phyloP scores from a whole-genome alignment of 2,888 invertebrate species.

The Dasysyrphus albostriatus region DNA sequence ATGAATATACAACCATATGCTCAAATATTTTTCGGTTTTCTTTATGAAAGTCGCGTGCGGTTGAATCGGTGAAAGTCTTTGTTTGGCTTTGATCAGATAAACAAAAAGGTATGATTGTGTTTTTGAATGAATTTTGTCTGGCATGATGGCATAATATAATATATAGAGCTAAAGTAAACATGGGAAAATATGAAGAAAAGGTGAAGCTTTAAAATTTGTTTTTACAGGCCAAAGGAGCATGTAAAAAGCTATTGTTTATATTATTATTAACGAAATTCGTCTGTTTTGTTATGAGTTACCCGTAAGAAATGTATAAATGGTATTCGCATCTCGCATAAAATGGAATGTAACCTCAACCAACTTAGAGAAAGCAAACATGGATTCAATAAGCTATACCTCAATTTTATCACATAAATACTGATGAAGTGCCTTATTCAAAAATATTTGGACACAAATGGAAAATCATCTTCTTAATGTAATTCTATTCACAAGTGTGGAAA shows the following conservation, averaged over 20 bases:
- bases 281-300: background rate
- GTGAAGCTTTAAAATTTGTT: background rate
- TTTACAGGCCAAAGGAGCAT: background rate
- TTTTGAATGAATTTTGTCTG: conserved; percentile 36
- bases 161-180: background rate
- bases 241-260: conserved; percentile 4
- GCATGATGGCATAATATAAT: background rate
- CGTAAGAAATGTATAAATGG: no score
- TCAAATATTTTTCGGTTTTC: conserved; percentile 62
- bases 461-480: no score
- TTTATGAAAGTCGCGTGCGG: conserved; percentile 40
- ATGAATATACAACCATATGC: conserved; percentile 59
- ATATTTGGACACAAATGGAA: no score
- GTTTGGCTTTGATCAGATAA: conserved; percentile 64
- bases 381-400: no score
- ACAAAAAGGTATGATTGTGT: conserved; percentile 43
- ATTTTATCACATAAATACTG: no score
- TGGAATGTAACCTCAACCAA: no score
- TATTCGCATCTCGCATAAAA: no score
- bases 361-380: no score
- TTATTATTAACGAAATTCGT: background rate
- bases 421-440: no score
- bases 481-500: no score
- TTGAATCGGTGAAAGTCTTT: conserved; percentile 37
- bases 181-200: conserved; percentile 10